Conservation (phyloP, 2,113 vertebrate species). For the Cynopterus brachyotis region DNA sequence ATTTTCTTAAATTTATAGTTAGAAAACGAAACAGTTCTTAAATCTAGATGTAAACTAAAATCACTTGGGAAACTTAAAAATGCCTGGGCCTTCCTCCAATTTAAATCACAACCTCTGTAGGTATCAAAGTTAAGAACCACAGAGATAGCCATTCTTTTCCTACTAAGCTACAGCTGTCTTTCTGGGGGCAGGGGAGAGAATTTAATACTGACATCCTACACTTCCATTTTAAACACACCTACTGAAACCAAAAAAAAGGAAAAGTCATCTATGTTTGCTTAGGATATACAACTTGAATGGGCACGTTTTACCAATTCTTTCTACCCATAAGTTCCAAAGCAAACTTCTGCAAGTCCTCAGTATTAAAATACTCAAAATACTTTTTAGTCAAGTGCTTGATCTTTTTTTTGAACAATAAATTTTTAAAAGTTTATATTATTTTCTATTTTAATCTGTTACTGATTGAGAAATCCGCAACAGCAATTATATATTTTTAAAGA, state of each 20-base stretch:
- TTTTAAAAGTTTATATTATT: neutral
- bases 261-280: neutral
- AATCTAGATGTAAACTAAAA: constrained; percentile 18
- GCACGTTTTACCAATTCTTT: neutral
- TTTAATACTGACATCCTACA: neutral
- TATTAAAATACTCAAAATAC: neutral
- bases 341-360: neutral
- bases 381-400: neutral
- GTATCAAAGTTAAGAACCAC: neutral
- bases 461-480: neutral
- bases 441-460: neutral
- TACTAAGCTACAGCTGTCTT: neutral
- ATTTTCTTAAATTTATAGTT: neutral
- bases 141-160: neutral
- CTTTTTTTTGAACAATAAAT: neutral
- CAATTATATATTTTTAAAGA: neutral
- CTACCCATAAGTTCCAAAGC: neutral
- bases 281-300: neutral
- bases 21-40: neutral
- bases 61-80: neutral
- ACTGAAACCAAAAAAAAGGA: neutral
- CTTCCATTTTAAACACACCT: neutral
- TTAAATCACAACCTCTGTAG: neutral
- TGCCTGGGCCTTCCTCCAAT: neutral
- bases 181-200: too few species aligned